Evolutionary conservation across 2,113 vertebrate genomes (phyloP), one percentile per base, ranked within the genome.

Genomic region (Corvus cornix): DNA sequence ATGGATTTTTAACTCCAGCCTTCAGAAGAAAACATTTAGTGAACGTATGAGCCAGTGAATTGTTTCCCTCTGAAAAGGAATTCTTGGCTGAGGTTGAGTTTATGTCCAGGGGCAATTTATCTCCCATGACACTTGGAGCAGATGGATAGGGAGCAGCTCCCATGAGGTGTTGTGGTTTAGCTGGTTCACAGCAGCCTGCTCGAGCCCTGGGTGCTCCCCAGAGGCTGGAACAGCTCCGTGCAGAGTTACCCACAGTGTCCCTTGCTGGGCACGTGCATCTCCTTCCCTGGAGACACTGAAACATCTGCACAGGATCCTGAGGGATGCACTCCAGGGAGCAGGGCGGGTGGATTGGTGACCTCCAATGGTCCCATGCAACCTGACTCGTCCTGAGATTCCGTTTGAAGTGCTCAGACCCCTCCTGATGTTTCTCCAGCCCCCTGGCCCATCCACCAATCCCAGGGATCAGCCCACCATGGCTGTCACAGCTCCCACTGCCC

Each of bases 1-100:
- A 31, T 6, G 69, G 95, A 91, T 90, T 93, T 91, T 64, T 82
- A 86, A 30, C 83, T 81, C 39, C 92, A 78, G 72, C 88, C 84
- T 83, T 86, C 93, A 78, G 85, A 76, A 84, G 95, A 80, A 90
- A 94, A 48, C 49, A 75, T 70, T 35, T 31, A 14, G 31, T 2
- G 88, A 81, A 33, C 0, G 4, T 16, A 9, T 10, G 73, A 84
- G 73, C 24, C 68, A 27, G 85, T 10, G 83, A 73, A 74, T 89
- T 93, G 88, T 88, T 92, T 67, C 60, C 37, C 48, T 60, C 67
- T 43, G 48, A 16, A 19, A 64, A 86, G 66, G 83, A 81, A 93
- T 96, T 91, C 91, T 74, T 86, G 90, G 90, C 87, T 52, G 91
- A 46, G 58, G 63, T 6, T 28, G 75, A 76, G 81, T 41, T 90